Conservation (phyloP, 1,140 invertebrate genomes). For the Brachionus paranguensis region DNA sequence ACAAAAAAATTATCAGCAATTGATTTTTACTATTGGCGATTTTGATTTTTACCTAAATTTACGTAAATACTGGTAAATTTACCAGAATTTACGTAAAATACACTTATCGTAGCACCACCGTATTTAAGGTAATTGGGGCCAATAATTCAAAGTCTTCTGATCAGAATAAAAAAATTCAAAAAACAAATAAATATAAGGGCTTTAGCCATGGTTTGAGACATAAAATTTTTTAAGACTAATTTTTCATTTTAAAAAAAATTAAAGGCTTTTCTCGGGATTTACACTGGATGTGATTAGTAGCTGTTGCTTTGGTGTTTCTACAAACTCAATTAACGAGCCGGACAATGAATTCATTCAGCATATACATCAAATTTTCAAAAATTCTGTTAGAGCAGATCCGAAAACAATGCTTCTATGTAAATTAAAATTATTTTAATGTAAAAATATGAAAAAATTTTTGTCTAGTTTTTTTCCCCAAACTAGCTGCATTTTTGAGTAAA, state of each 20-base stretch:
- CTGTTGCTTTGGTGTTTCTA: conserved; percentile 41
- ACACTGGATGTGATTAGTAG: conserved; percentile 43
- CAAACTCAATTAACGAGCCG: conserved; percentile 42
- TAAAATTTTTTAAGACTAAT: not conserved
- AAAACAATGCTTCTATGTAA: not conserved
- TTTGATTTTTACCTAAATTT: no score
- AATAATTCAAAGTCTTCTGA: no score
- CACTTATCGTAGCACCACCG: no score
- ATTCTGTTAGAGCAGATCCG: not conserved
- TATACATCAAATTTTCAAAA: not conserved
- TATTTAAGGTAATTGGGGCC: no score
- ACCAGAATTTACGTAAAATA: no score
- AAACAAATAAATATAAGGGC: no score
- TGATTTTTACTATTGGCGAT: no score
- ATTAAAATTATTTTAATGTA: not conserved
- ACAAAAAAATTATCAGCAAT: no score
- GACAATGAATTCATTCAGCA: conserved; percentile 41
- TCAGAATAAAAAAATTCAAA: no score
- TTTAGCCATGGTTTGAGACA: no score
- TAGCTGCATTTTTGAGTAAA: not conserved
- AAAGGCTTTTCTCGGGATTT: conserved; percentile 24
- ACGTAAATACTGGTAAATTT: no score
- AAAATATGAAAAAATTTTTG: not conserved
- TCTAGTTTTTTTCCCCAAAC: conserved; percentile 13
- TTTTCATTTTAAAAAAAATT: not conserved